These are phyloP conservation scores for Zaprionus tsacasi DNA, from an alignment of 1,140 invertebrate species.

Conservation along the genomic window DNA sequence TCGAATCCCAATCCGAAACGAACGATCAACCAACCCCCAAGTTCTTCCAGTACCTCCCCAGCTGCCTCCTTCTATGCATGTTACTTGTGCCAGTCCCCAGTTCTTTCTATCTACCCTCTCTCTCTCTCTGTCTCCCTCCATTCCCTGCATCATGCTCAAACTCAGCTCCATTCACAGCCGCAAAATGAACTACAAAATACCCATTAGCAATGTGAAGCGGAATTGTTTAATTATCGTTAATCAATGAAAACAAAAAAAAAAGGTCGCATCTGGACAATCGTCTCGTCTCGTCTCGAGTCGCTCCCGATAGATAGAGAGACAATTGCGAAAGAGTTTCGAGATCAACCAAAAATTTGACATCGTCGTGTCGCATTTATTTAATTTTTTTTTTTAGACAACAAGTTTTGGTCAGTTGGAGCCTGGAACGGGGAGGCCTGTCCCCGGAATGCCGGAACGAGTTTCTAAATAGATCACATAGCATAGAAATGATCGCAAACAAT, in stretches of 20 bases:
- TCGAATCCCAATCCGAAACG: not conserved
- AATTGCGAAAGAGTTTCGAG: slow-evolving; percentile 38
- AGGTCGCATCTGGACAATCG: slow-evolving; percentile 24
- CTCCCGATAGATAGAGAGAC: slow-evolving; percentile 1
- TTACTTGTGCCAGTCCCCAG: not conserved
- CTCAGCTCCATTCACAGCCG: slow-evolving; percentile 34
- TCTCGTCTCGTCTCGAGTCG: not conserved
- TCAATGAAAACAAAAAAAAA: slow-evolving; percentile 43
- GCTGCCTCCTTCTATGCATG: not conserved
- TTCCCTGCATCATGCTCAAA: not conserved
- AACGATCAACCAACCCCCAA: not conserved
- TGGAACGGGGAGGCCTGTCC: slow-evolving; percentile 36
- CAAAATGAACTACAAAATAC: not conserved
- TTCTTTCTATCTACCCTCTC: slow-evolving; percentile 1
- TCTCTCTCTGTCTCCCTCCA: slow-evolving; percentile 1
- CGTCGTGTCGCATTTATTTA: not conserved
- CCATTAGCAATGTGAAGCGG: slow-evolving; percentile 42
- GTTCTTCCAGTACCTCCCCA: too few relatives aligned
- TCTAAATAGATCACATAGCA: slow-evolving; percentile 19
- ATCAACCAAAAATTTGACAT: slow-evolving; percentile 19
- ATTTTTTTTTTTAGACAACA: not conserved
- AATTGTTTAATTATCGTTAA: slow-evolving; percentile 71
- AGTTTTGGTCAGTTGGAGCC: not conserved
- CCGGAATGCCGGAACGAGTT: slow-evolving; percentile 31
- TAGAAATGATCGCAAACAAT: not conserved